Evolutionary conservation across 2,113 vertebrate species (phyloP), one percentile per base, ranked within the genome.

Genomic region (Junco hyemalis): DNA sequence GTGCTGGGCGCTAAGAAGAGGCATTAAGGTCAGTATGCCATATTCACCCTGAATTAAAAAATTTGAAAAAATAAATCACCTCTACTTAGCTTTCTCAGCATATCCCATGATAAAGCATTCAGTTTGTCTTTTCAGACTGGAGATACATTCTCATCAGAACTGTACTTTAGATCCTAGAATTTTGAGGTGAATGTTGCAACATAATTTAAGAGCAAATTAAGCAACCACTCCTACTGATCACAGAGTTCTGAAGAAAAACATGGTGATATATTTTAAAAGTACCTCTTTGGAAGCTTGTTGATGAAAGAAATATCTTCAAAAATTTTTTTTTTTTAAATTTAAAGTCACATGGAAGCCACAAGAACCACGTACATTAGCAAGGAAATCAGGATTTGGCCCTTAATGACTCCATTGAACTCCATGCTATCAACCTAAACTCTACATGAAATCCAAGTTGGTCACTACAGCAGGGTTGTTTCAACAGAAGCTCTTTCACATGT

Each of bases 21-120:
- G 25, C 40, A 31, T 26, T 38, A 29, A 54, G 7, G 9, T 61
- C 80, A 36, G 20, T 33, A 29, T 0, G 0, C 10, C 29, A 6
- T 17, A 33, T 42, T 50, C 11, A 53, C 12, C 19, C 25, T 42
- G 19, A 77, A n/a, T 9, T 12, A 66, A 72, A 45, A 26, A 64
- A 17, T 16, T 35, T 36, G 21, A 45, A 88, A 76, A 29, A 28
- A 54, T 40, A 65, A 73, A 53, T 48, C 13, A 48, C 25, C 17
- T 69, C 61, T 38, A 12, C 29, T 48, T 64, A 15, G 17, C 22
- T 76, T 90, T 79, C 71, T 76, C 40, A 71, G 48, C 24, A 51
- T 8, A 64, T 64, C 33, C 21, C 14, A 33, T 26, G 21, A 33
- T 26, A 35, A 68, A 64, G 14, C 51, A 60, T 36, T 91, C 68